Evolutionary conservation across 2,797 vertebrate species (phyloP).

Genomic region (Atherinosoma microstoma): DNA sequence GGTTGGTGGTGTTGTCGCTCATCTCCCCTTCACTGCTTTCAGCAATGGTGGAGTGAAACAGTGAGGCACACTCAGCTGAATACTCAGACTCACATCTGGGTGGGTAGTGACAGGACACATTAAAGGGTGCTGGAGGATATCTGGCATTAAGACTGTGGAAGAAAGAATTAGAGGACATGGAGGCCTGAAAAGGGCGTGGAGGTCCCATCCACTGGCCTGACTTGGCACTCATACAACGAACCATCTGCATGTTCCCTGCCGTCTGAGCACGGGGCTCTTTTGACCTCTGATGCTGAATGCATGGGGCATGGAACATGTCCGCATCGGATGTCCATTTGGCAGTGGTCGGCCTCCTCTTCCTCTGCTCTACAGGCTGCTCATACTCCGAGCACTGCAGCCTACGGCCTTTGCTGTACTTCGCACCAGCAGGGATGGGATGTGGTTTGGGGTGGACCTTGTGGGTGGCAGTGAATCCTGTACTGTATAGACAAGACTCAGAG

Average conservation of each 20-base stretch:
- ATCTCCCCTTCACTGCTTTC: conserved; percentile 90
- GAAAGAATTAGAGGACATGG: conserved; percentile 75
- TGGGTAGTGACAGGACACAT: conserved; percentile 59
- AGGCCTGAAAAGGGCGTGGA: conserved; percentile 55
- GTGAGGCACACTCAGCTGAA: conserved; percentile 86
- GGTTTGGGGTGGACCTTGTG: conserved; percentile 69
- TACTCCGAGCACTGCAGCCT: conserved; percentile 64
- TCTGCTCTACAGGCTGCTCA: conserved; percentile 63
- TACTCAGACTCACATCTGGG: conserved; percentile 88
- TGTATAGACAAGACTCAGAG: conserved; percentile 87
- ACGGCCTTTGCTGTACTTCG: conserved; percentile 69
- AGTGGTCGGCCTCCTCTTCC: conserved; percentile 82
- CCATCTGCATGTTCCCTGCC: conserved; percentile 65
- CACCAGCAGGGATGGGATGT: conserved; percentile 45
- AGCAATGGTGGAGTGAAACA: conserved; percentile 89
- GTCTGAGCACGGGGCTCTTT: conserved; percentile 58
- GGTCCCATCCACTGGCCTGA: conserved; percentile 72
- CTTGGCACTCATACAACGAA: conserved; percentile 66
- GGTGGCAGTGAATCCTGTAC: conserved; percentile 61
- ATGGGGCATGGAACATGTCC: conserved; percentile 64
- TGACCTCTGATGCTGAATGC: conserved; percentile 68
- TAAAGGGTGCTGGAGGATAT: conserved; percentile 81
- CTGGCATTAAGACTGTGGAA: conserved; percentile 72
- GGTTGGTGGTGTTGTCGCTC: conserved; percentile 89
- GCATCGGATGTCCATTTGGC: conserved; percentile 86